phyloP scores from a whole-genome alignment of 1,140 invertebrate species.

The Leptinotarsa lineolata region DNA sequence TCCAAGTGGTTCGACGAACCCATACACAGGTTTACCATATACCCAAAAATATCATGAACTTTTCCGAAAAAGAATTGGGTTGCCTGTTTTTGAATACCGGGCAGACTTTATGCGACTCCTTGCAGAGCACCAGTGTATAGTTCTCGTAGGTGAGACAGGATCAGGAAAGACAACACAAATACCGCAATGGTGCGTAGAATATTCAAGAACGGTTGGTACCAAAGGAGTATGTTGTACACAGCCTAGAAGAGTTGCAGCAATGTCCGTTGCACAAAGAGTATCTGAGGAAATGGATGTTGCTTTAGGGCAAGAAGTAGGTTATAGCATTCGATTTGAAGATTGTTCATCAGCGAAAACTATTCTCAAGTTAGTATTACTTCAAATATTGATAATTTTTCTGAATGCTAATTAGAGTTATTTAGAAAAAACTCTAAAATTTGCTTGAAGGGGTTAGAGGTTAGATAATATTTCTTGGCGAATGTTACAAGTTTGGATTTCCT shows the following conservation, averaged over 20 bases:
- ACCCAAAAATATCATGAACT: conserved; percentile 83
- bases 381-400: background rate
- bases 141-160: conserved; percentile 94
- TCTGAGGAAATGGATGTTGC: conserved; percentile 99
- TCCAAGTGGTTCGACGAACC: conserved; percentile 64
- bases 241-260: conserved; percentile 95
- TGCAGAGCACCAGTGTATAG: conserved; percentile 87
- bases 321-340: conserved; percentile 99
- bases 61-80: conserved; percentile 82
- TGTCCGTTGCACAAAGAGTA: conserved; percentile 97
- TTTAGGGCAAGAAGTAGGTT: conserved; percentile 95
- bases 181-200: conserved; percentile 93
- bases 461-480: too few relatives aligned
- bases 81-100: conserved; percentile 98
- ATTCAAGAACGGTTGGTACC: conserved; percentile 70
- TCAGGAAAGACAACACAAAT: conserved; percentile 98
- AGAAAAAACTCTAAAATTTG: too few relatives aligned
- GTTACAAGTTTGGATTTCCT: too few relatives aligned
- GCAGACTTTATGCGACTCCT: conserved; percentile 93
- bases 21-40: conserved; percentile 75
- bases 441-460: too few relatives aligned
- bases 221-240: conserved; percentile 97
- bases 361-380: conserved; percentile 60
- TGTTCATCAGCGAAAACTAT: conserved; percentile 95
- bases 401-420: background rate